phyloP scores from a whole-genome alignment of 2,113 vertebrate species.

The Reinhardtius hippoglossoides region DNA sequence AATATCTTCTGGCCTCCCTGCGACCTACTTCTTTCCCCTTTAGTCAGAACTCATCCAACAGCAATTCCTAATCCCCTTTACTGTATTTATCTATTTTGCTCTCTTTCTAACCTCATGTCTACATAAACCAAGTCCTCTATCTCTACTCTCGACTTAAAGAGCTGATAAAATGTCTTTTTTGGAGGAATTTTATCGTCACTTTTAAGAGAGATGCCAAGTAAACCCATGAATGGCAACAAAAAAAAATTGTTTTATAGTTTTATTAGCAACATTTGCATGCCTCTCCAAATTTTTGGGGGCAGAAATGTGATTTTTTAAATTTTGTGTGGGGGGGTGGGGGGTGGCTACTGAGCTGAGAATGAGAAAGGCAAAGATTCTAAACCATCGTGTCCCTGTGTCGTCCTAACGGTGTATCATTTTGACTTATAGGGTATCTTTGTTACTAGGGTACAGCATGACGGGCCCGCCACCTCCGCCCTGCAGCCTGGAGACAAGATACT shows the following conservation, averaged over 20 bases:
- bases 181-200: conserved; percentile 26
- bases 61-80: conserved; percentile 34
- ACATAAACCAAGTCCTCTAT: conserved; percentile 18
- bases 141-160: background rate
- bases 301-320: conserved; percentile 46
- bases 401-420: conserved; percentile 99
- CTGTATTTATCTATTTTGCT: conserved; percentile 31
- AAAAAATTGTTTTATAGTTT: conserved; percentile 2
- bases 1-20: conserved; percentile 47
- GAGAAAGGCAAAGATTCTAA: conserved; percentile 88
- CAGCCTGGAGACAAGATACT: conserved; percentile 99
- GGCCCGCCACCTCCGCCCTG: conserved; percentile 91
- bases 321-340: background rate
- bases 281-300: conserved; percentile 53
- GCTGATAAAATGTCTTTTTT: conserved; percentile 16
- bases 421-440: conserved; percentile 99
- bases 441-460: conserved; percentile 99
- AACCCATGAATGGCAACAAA: conserved; percentile 2
- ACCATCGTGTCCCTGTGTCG: conserved; percentile 85
- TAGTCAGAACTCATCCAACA: conserved; percentile 42
- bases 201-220: conserved; percentile 11
- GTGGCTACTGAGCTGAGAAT: conserved; percentile 25
- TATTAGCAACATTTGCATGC: conserved; percentile 44
- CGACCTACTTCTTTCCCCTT: conserved; percentile 31
- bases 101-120: conserved; percentile 19